phyloP scores from a whole-genome alignment of 2,113 vertebrate genomes.

The Calidris pygmaea region DNA sequence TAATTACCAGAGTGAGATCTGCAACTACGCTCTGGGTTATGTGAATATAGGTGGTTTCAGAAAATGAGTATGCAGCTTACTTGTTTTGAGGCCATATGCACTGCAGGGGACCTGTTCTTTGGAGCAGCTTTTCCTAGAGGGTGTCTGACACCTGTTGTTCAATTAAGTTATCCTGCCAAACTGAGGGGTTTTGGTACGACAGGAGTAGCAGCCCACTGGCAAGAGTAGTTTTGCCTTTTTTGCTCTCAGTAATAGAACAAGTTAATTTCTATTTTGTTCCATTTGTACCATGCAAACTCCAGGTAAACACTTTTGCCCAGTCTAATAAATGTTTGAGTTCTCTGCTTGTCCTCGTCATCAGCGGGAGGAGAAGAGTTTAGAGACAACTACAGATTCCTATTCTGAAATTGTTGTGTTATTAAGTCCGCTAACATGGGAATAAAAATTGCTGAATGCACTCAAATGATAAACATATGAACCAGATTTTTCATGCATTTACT shows the following conservation, averaged over 20 bases:
- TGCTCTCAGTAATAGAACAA: background rate
- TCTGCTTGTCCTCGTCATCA: background rate
- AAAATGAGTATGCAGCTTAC: background rate
- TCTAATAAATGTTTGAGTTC: background rate
- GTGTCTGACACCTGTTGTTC: background rate
- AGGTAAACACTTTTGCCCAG: background rate
- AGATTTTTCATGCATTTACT: background rate
- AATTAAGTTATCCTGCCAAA: background rate
- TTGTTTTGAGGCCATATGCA: background rate
- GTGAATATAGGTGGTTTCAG: background rate
- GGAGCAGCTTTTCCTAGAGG: background rate
- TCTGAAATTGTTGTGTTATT: background rate
- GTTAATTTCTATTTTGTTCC: background rate
- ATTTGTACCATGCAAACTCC: background rate
- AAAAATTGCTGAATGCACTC: background rate
- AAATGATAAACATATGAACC: background rate
- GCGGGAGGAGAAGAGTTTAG: background rate
- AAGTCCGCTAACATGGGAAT: background rate
- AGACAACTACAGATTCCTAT: background rate
- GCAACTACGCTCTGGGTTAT: background rate
- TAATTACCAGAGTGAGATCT: background rate
- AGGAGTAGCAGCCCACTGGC: background rate
- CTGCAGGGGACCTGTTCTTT: background rate
- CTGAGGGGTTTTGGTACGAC: background rate
- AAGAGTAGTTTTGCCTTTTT: background rate